A percentile compares a stretch with the other conserved stretches of the same genome.
phyloP scores from a whole-genome alignment of 2,797 vertebrate species.

The Spea hammondii region DNA sequence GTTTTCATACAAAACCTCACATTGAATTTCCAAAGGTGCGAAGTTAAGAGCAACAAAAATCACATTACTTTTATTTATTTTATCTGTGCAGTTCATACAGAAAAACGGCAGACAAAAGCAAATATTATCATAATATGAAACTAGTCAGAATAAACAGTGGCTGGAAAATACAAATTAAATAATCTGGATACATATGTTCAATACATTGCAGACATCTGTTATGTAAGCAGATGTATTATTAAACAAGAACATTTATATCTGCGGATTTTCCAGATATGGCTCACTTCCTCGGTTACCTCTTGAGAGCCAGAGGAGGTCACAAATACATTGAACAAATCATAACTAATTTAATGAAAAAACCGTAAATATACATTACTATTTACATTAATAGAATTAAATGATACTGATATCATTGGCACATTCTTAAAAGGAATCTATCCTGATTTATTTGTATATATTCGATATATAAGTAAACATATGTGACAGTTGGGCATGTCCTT shows the following conservation, averaged over 20 bases:
- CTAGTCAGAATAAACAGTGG: slow-evolving; percentile 20
- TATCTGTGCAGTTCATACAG: slow-evolving; percentile 21
- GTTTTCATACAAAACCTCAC: slow-evolving; percentile 7
- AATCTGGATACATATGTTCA: slow-evolving; percentile 25
- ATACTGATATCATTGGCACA: not conserved
- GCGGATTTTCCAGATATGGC: no score
- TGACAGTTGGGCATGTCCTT: no score
- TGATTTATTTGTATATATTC: not conserved
- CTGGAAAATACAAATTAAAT: slow-evolving; percentile 31
- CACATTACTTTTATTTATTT: slow-evolving; percentile 29
- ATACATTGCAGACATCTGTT: slow-evolving; percentile 11
- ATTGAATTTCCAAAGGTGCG: slow-evolving; percentile 16
- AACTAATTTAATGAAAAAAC: not conserved
- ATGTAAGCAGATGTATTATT: slow-evolving; percentile 20
- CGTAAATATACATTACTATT: not conserved
- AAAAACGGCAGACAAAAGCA: slow-evolving; percentile 32
- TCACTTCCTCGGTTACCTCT: no score
- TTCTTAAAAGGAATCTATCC: not conserved
- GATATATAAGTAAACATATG: no score
- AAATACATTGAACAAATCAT: not conserved
- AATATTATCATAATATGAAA: slow-evolving; percentile 41
- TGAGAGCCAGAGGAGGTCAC: no score
- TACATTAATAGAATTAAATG: no score
- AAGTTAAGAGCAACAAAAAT: slow-evolving; percentile 18
- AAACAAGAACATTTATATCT: slow-evolving; percentile 24